phyloP scores from a whole-genome alignment of 2,113 vertebrate genomes.

The Pica pica region DNA sequence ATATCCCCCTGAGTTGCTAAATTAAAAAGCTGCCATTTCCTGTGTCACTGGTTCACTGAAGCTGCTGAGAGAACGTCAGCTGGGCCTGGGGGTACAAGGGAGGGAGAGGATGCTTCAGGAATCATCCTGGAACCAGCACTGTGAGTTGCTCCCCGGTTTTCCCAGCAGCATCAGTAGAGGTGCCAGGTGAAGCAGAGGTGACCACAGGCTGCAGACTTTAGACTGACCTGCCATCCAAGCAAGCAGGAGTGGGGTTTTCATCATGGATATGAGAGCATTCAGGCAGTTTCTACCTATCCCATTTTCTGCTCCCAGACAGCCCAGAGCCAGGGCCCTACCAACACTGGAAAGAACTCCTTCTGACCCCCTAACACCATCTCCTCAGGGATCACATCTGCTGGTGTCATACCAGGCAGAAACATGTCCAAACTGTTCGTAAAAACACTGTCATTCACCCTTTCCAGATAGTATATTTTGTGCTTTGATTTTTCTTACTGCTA shows the following conservation, averaged over 20 bases:
- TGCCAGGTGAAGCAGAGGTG: background rate
- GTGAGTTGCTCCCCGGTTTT: background rate
- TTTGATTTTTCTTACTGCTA: background rate
- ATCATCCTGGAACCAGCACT: background rate
- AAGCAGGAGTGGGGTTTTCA: background rate
- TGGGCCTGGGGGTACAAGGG: accelerated
- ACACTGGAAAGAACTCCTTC: background rate
- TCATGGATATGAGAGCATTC: background rate
- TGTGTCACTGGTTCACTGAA: background rate
- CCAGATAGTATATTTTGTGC: background rate
- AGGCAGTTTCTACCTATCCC: background rate
- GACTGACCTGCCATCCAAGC: background rate
- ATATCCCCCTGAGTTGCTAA: background rate
- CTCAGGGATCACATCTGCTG: background rate
- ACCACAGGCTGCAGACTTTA: background rate
- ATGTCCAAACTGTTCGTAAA: background rate
- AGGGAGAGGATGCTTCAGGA: background rate
- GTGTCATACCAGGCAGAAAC: background rate
- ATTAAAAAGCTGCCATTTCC: slow-evolving; percentile 14
- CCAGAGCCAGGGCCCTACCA: background rate
- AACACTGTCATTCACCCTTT: background rate
- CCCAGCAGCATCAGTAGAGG: background rate
- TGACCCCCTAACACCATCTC: background rate
- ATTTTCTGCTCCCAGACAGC: background rate
- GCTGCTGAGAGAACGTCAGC: background rate